phyloP scores from a whole-genome alignment of 2,888 invertebrate species.

The Rhamphomyia laevipes region DNA sequence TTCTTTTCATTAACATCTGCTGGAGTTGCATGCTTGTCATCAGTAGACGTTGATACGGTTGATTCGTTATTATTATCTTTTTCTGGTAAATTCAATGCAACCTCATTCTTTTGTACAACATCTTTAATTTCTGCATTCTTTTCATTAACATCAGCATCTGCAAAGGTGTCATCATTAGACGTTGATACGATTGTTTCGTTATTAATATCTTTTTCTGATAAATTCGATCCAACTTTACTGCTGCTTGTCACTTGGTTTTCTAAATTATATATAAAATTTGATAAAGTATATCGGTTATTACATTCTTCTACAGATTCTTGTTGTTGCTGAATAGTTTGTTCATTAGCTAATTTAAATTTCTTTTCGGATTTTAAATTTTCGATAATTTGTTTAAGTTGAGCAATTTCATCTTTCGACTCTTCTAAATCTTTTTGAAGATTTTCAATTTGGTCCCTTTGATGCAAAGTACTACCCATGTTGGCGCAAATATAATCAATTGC shows the following conservation, averaged over 20 bases:
- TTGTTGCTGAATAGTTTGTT: neutral
- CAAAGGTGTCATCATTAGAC: no score
- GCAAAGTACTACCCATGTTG: slow-evolving; percentile 28
- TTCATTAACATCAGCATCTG: no score
- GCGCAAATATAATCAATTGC: slow-evolving; percentile 31
- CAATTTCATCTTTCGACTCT: slow-evolving; percentile 25
- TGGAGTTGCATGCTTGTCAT: no score
- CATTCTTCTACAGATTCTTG: neutral
- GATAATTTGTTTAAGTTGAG: slow-evolving; percentile 9
- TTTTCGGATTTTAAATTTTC: slow-evolving; percentile 1
- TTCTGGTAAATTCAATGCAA: no score
- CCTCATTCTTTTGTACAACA: no score
- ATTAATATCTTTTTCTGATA: no score
- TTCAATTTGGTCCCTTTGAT: slow-evolving; percentile 28
- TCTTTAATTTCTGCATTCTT: no score
- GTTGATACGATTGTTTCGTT: no score
- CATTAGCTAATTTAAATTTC: neutral
- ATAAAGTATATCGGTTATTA: neutral
- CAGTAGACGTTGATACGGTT: no score
- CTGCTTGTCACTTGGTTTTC: neutral
- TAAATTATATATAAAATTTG: neutral
- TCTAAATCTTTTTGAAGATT: slow-evolving; percentile 27
- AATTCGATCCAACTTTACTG: no score
- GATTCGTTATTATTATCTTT: no score
- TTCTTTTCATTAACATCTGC: no score